A percentile compares a stretch with the other conserved stretches of the same genome.
phyloP scores from a whole-genome alignment of 2,888 invertebrate species.

The Mesochorus sp. region DNA sequence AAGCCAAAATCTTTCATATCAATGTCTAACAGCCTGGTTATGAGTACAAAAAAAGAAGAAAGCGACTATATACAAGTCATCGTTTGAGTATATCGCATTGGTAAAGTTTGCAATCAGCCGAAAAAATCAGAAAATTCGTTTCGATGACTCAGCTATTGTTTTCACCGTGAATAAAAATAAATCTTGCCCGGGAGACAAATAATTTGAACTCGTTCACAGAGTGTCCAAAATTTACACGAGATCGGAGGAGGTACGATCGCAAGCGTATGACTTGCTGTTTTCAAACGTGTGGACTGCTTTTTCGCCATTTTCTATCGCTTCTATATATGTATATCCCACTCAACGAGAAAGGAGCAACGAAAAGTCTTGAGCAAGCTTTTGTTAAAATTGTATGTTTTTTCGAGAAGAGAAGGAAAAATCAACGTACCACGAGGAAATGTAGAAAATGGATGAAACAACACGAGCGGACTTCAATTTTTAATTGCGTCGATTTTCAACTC shows the following conservation, averaged over 20 bases:
- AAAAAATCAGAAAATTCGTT: conserved; percentile 49
- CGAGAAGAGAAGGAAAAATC: too few species aligned
- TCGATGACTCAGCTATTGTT: conserved; percentile 57
- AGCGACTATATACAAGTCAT: not conserved
- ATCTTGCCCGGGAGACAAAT: conserved; percentile 43
- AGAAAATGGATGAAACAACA: too few species aligned
- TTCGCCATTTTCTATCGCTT: not conserved
- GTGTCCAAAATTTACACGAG: not conserved
- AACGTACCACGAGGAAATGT: too few species aligned
- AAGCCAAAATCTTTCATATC: conserved; percentile 19
- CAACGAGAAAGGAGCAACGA: not conserved
- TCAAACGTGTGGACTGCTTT: conserved; percentile 33
- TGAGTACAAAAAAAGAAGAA: conserved; percentile 6
- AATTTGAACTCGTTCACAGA: conserved; percentile 23
- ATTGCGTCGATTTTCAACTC: too few species aligned
- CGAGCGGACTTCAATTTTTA: too few species aligned
- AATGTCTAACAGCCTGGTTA: conserved; percentile 34
- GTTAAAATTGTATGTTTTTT: too few species aligned
- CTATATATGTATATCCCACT: not conserved
- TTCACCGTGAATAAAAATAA: conserved; percentile 40
- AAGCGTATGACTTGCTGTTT: conserved; percentile 29
- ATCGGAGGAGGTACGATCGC: not conserved
- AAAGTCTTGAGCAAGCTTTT: not conserved
- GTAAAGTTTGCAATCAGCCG: conserved; percentile 18
- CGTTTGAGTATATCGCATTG: not conserved